Percentiles rank a stretch among this genome's conserved stretches.
Evolutionary conservation across 1,140 invertebrate genomes (phyloP).

Genomic region (Nixonia krombeini): DNA sequence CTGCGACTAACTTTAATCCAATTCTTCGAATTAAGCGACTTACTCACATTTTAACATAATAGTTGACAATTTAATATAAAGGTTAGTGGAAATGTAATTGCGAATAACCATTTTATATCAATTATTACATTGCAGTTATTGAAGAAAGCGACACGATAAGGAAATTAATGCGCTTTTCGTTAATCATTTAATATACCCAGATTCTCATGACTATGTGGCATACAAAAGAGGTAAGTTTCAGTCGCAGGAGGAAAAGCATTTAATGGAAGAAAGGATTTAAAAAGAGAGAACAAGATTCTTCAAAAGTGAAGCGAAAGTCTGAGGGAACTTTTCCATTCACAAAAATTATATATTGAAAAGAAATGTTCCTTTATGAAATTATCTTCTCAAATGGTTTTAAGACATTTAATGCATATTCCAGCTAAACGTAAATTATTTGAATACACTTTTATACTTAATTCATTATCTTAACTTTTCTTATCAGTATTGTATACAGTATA

Average conservation of each 20-base stretch:
- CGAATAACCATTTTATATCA: no score
- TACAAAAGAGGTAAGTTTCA: slow-evolving; percentile 15
- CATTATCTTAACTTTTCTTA: no score
- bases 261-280: slow-evolving; percentile 25
- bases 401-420: slow-evolving; percentile 3
- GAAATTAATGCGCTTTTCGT: no score
- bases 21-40: no score
- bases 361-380: slow-evolving; percentile 35
- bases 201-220: slow-evolving; percentile 11
- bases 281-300: slow-evolving; percentile 19
- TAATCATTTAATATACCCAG: no score
- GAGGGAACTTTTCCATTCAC: slow-evolving; percentile 54
- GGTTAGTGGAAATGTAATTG: no score
- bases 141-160: no score
- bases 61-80: no score
- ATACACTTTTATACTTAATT: slow-evolving; percentile 13
- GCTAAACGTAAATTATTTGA: slow-evolving; percentile 11
- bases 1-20: no score
- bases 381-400: slow-evolving; percentile 20
- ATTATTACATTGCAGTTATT: no score
- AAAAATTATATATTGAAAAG: slow-evolving; percentile 40
- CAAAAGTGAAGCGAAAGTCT: slow-evolving; percentile 52
- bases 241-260: slow-evolving; percentile 8
- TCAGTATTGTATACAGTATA: no score
- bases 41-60: no score